A percentile compares a stretch with the other conserved stretches of the same genome.
phyloP scores from a whole-genome alignment of 2,113 vertebrate species.

The Varanus komodoensis region DNA sequence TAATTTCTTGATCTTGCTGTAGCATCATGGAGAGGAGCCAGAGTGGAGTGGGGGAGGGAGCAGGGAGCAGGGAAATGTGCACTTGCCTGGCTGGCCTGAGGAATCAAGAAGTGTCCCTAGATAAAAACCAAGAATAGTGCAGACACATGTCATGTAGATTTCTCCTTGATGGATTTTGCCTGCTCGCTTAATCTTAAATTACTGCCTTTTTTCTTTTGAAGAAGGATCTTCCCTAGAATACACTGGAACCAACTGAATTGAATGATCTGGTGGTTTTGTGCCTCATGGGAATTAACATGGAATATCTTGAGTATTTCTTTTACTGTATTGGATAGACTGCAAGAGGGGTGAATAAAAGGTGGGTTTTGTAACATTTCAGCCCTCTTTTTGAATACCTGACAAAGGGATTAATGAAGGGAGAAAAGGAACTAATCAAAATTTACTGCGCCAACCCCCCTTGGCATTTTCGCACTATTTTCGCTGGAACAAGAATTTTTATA shows the following conservation, averaged over 20 bases:
- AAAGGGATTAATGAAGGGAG: not conserved
- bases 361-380: not conserved
- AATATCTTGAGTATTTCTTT: not conserved
- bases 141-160: not conserved
- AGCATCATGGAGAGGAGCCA: not conserved
- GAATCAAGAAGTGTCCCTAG: not conserved
- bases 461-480: not conserved
- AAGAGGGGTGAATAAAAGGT: not conserved
- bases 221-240: not conserved
- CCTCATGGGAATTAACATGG: not conserved
- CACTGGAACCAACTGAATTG: not conserved
- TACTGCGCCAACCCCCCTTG: too few relatives aligned
- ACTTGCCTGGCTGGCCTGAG: not conserved
- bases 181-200: not conserved
- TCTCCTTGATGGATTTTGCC: not conserved
- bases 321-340: not conserved
- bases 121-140: not conserved
- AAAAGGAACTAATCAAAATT: not conserved
- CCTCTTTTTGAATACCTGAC: not conserved
- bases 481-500: not conserved
- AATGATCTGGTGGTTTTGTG: accelerated
- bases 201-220: not conserved
- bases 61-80: accelerated
- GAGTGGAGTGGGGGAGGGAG: not conserved
- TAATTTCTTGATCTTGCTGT: not conserved